These are phyloP conservation scores for Piscicola geometra DNA, from an alignment of 2,888 invertebrate species.

Conservation along the genomic window DNA sequence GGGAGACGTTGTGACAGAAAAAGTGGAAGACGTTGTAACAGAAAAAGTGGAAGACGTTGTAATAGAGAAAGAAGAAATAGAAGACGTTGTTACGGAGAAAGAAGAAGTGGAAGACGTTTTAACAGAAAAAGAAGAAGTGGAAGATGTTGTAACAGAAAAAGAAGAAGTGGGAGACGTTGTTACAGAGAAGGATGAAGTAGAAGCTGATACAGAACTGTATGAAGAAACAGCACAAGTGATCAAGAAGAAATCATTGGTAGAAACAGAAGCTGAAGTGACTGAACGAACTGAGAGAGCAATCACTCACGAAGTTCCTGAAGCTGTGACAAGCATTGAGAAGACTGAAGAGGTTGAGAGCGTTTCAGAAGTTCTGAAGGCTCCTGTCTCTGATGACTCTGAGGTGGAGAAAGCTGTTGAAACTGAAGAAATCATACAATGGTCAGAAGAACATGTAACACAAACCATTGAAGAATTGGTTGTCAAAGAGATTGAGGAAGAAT, in stretches of 20 bases:
- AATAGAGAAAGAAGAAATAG: background rate
- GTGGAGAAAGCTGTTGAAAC: no score
- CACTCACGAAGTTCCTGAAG: no score
- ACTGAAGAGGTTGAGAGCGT: no score
- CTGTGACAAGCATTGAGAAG: no score
- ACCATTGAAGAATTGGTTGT: no score
- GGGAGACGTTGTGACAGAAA: conserved; percentile 25
- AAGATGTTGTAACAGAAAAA: conserved; percentile 20
- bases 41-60: conserved; percentile 16
- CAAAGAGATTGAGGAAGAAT: background rate
- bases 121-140: conserved; percentile 32
- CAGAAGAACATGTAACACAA: no score
- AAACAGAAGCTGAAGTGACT: conserved; percentile 1
- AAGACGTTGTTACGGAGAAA: conserved; percentile 27
- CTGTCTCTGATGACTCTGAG: no score
- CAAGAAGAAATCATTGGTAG: background rate
- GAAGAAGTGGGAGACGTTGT: conserved; percentile 13
- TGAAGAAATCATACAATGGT: conserved; percentile 21
- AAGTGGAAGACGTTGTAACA: conserved; percentile 15
- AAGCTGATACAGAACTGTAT: background rate
- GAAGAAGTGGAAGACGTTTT: conserved; percentile 26
- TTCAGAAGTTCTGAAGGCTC: no score
- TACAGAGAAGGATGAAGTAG: background rate
- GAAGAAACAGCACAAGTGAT: background rate
- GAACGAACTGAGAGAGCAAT: conserved; percentile 14